Conservation (phyloP, 2,888 invertebrate species). For the Mythimna albipuncta region DNA sequence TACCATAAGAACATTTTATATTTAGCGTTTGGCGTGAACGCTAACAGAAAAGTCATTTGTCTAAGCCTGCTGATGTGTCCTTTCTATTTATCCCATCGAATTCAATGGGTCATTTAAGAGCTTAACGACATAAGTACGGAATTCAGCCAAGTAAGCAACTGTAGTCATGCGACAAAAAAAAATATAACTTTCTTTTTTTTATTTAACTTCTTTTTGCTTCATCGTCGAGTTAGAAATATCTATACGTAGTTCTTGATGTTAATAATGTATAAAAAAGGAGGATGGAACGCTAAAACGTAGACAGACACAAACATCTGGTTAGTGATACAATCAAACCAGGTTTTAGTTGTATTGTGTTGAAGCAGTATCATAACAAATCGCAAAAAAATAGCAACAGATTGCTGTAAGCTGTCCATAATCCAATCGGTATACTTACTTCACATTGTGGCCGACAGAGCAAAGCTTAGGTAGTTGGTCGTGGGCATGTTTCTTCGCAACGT, state of each 20-base stretch:
- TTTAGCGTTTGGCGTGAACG: too few relatives aligned
- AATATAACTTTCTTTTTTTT: neutral
- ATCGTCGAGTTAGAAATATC: neutral
- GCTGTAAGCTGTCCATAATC: slow-evolving; percentile 12
- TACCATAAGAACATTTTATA: too few relatives aligned
- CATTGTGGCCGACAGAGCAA: slow-evolving; percentile 90
- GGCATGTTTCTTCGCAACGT: slow-evolving; percentile 94
- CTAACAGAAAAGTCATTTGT: too few relatives aligned
- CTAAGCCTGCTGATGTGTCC: too few relatives aligned
- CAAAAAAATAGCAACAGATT: slow-evolving; percentile 30
- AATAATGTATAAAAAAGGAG: slow-evolving; percentile 22
- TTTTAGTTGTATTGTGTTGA: slow-evolving; percentile 40
- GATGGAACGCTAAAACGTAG: slow-evolving; percentile 30
- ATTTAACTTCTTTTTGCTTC: neutral
- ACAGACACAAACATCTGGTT: slow-evolving; percentile 46
- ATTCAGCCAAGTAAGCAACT: neutral
- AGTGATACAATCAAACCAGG: slow-evolving; percentile 37
- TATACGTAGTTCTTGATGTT: neutral
- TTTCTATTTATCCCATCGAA: neutral
- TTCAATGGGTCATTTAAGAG: neutral
- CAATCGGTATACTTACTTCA: slow-evolving; percentile 84
- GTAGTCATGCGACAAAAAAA: neutral
- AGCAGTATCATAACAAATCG: slow-evolving; percentile 28
- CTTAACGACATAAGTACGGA: neutral
- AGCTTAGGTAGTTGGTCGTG: slow-evolving; percentile 90